Base-by-base conservation (phyloP, 2,797 vertebrate genomes). In the Hapalemur alaotrensis region DNA sequence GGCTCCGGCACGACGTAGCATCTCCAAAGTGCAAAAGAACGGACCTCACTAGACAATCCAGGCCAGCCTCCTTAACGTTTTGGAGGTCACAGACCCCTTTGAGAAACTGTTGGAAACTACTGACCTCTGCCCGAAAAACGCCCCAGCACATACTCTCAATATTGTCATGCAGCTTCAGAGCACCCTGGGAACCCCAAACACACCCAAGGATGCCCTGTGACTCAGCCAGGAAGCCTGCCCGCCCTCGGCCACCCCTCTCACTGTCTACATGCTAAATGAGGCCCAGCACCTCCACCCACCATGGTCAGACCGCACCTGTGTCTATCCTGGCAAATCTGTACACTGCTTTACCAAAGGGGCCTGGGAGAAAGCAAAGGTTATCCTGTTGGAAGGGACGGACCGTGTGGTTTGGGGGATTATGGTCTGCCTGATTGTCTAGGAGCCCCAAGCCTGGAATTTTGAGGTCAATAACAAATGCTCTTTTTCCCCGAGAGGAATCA, bases 401-500 rank as follows among this genome's bases (percentile, higher is more conserved):
- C 91, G 76, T 32, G 41, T 32, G 35, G 48, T 30, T 48, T 78
- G 25, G 70, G 25, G 46, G 38, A 94, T 41, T 69, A 7, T 35
- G 6, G 7, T 30, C 13, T 59, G 25, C 78, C 5, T 32, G 46
- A 15, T 57, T 35, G n/a, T 88, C 81, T 70, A 18, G 50, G 38
- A 85, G 41, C 30, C 46, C 63, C n/a, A 43, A 41, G 15, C 8
- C 43, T 35, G 32, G 52, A 54, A 67, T 63, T 20, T 59, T 28
- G 14, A 35, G 61, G 89, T 67, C 41, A 52, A 20, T 69, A 48
- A 86, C 14, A 1, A n/a, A 48, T 15, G 18, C 6, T 80, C 5
- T 43, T 96, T 95, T 94, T 7, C 20, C 67, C 38, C 89, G 59
- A 72, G 35, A 92, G n/a, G 88, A 63, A 65, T 43, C 67, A 32